Percentiles rank a stretch among this genome's conserved stretches.
Conservation (phyloP, 2,797 vertebrate species). For the Pseudomugil gertrudae region DNA sequence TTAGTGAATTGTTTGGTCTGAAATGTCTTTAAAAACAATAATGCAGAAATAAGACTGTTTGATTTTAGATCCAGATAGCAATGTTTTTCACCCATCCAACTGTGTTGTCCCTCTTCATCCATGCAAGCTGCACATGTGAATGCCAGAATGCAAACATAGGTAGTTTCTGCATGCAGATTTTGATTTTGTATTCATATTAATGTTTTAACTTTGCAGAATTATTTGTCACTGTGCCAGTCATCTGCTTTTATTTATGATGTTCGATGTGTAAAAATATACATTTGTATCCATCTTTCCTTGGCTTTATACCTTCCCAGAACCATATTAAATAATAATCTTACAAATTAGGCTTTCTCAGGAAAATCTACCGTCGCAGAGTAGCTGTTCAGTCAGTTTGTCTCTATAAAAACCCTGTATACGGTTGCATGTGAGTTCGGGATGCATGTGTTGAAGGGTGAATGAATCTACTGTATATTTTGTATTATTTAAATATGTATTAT, state of each 20-base stretch:
- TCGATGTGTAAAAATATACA: conserved; percentile 24
- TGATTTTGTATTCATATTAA: conserved; percentile 7
- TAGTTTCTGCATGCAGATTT: conserved; percentile 39
- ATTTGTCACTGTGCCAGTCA: conserved; percentile 21
- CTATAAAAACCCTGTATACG: conserved; percentile 26
- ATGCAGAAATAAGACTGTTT: neutral
- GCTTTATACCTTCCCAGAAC: conserved; percentile 24
- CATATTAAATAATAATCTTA: conserved; percentile 19
- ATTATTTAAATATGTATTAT: conserved; percentile 70
- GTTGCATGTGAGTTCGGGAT: conserved; percentile 51
- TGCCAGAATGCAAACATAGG: conserved; percentile 8
- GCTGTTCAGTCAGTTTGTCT: conserved; percentile 24
- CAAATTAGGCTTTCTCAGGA: conserved; percentile 29
- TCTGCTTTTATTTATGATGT: conserved; percentile 34
- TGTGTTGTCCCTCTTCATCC: conserved; percentile 8
- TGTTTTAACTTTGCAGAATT: conserved; percentile 16
- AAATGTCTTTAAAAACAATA: conserved; percentile 7
- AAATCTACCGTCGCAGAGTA: conserved; percentile 23
- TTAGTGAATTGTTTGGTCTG: neutral
- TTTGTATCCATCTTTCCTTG: conserved; percentile 3
- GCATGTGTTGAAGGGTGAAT: conserved; percentile 52
- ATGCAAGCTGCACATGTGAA: conserved; percentile 11
- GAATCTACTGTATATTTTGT: conserved; percentile 57
- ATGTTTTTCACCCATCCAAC: conserved; percentile 6
- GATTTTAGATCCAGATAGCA: conserved; percentile 20